Conservation (phyloP, 2,888 invertebrate species). For the Rhaphigaster nebulosa region DNA sequence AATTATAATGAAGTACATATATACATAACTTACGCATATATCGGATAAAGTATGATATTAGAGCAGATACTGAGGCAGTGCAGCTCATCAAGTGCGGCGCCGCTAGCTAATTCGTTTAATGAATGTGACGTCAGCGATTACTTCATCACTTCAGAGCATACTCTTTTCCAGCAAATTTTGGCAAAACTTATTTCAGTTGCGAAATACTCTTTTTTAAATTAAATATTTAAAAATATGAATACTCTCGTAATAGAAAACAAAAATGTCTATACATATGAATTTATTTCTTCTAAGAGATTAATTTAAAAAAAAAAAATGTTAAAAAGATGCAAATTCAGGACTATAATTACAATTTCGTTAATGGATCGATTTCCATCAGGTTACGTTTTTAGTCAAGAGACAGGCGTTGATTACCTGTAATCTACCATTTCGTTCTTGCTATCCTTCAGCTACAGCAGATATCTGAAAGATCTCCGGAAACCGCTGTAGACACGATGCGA, state of each 20-base stretch:
- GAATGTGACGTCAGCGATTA: constrained; percentile 49
- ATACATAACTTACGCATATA: neutral
- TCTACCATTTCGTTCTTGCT: neutral
- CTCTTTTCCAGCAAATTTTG: neutral
- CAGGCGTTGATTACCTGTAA: neutral
- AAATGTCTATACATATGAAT: neutral
- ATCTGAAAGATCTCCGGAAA: neutral
- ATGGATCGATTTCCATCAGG: neutral
- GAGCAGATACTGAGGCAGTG: neutral
- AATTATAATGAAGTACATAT: no score
- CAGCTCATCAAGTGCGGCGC: constrained; percentile 32
- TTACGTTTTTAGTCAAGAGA: neutral
- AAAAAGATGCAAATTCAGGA: neutral
- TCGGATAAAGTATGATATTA: neutral
- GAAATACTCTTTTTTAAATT: neutral
- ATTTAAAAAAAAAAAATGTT: no score
- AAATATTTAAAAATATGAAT: no score
- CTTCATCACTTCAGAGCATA: neutral
- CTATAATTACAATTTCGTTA: neutral
- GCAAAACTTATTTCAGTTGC: neutral
- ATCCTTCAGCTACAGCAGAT: neutral
- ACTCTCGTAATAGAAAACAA: neutral
- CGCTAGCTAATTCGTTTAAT: constrained; percentile 40
- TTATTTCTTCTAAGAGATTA: no score
- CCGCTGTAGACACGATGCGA: no score